A percentile compares a stretch with the other conserved stretches of the same genome.
Evolutionary conservation across 2,888 invertebrate species (phyloP).

Genomic region (Cabera pusaria): DNA sequence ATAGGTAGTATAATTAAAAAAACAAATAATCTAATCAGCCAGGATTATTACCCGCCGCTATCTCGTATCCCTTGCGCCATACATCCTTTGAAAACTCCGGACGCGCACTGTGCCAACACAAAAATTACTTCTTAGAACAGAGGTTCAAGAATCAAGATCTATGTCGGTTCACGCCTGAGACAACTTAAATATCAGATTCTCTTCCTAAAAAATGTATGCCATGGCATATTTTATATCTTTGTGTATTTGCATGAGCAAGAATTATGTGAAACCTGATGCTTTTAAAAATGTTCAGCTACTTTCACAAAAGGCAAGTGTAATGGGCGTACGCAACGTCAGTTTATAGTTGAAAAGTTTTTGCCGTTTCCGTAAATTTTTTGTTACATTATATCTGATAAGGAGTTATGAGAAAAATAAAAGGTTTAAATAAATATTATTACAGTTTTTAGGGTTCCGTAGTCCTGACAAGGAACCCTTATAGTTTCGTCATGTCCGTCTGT

Average conservation of each 20-base stretch:
- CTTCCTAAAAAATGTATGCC: slow-evolving; percentile 50
- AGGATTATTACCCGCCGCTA: slow-evolving; percentile 7
- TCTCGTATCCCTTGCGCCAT: slow-evolving; percentile 46
- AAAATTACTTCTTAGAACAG: slow-evolving; percentile 69
- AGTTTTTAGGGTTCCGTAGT: too few species aligned
- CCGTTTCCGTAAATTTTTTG: too few species aligned
- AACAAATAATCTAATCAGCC: too few species aligned
- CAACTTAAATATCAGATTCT: slow-evolving; percentile 54
- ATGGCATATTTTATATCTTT: slow-evolving; percentile 2
- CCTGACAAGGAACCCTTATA: too few species aligned
- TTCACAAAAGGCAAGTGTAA: too few species aligned
- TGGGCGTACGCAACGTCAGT: too few species aligned
- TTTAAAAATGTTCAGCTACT: not conserved
- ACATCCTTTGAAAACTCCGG: slow-evolving; percentile 58
- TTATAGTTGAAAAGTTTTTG: too few species aligned
- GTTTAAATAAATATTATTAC: too few species aligned
- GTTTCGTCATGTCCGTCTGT: too few species aligned
- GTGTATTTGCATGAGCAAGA: slow-evolving; percentile 22
- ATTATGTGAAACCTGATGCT: slow-evolving; percentile 11
- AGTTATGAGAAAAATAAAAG: too few species aligned
- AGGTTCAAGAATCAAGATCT: slow-evolving; percentile 79
- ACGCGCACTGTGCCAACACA: slow-evolving; percentile 68
- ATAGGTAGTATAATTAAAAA: too few species aligned
- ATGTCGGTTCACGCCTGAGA: slow-evolving; percentile 49
- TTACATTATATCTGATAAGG: too few species aligned